Conservation (phyloP, 2,888 invertebrate genomes). For the Apeira syringaria region DNA sequence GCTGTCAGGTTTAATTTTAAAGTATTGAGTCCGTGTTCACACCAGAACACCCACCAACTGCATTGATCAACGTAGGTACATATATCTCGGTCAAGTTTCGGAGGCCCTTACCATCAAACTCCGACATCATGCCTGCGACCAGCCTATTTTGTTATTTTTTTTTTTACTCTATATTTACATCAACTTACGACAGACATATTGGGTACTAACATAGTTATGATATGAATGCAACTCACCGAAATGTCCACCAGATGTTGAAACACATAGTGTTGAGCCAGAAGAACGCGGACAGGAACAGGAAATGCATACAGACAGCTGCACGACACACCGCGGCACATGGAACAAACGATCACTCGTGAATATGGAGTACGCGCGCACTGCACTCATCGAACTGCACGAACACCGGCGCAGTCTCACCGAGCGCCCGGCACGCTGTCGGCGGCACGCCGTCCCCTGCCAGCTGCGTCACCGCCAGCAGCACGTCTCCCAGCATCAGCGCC, state of each 20-base stretch:
- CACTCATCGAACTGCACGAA: not conserved
- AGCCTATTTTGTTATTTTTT: too few species aligned
- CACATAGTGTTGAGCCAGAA: slow-evolving; percentile 98
- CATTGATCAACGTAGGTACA: too few species aligned
- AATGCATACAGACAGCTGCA: slow-evolving; percentile 93
- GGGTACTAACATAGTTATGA: too few species aligned
- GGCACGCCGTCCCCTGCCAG: slow-evolving; percentile 85
- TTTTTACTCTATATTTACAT: too few species aligned
- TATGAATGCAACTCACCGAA: slow-evolving; percentile 85
- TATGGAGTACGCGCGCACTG: slow-evolving; percentile 3
- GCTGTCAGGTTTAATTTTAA: too few species aligned
- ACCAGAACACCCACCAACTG: too few species aligned
- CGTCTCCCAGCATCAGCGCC: slow-evolving; percentile 91
- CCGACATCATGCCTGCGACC: too few species aligned
- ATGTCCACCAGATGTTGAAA: slow-evolving; percentile 97
- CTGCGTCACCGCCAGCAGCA: slow-evolving; percentile 90
- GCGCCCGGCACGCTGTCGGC: slow-evolving; percentile 84
- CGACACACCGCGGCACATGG: slow-evolving; percentile 42
- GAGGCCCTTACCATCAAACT: too few species aligned
- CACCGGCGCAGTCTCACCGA: slow-evolving; percentile 83
- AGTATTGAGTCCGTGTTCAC: too few species aligned
- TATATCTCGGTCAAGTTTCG: too few species aligned
- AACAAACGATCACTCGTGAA: slow-evolving; percentile 35
- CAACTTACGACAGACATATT: too few species aligned
- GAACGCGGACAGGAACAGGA: slow-evolving; percentile 94